Conservation (phyloP, 2,113 vertebrate genomes). For the Delphinus delphis region DNA sequence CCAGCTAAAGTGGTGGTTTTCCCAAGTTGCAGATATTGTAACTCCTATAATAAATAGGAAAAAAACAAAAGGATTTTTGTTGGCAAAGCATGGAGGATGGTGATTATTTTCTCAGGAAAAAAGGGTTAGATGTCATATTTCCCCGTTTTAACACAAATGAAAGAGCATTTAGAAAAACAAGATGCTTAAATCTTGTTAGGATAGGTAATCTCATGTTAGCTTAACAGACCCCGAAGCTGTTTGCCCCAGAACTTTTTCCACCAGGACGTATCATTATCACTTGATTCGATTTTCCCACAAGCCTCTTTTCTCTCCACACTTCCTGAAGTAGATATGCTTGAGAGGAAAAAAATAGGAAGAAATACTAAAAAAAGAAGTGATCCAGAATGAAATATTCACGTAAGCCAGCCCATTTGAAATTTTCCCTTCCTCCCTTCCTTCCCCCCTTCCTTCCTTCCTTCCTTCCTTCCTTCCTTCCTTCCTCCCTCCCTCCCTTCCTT, state of each 20-base stretch:
- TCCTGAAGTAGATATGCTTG: constrained; percentile 50
- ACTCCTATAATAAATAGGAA: background rate
- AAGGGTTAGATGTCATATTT: constrained; percentile 68
- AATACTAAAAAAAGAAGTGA: background rate
- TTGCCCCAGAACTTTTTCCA: constrained; percentile 54
- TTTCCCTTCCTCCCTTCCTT: too few species aligned
- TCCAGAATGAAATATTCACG: background rate
- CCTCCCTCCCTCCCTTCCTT: too few species aligned
- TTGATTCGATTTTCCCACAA: constrained; percentile 45
- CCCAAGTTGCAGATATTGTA: constrained; percentile 12
- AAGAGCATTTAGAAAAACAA: constrained; percentile 69
- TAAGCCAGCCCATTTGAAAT: background rate
- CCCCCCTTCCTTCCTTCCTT: accelerated
- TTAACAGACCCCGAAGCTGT: constrained; percentile 18
- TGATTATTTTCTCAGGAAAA: constrained; percentile 67
- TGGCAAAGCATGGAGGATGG: constrained; percentile 46
- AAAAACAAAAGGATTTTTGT: background rate
- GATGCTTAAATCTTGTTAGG: constrained; percentile 52
- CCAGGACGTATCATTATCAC: background rate
- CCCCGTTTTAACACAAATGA: constrained; percentile 44
- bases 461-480: too few species aligned
- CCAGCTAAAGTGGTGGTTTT: background rate
- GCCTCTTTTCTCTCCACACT: constrained; percentile 25
- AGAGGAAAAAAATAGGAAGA: background rate
- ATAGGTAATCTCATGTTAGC: constrained; percentile 54